Percentiles rank a stretch among this genome's conserved stretches.
phyloP scores from a whole-genome alignment of 2,888 invertebrate genomes.

The Andrena marginata region DNA sequence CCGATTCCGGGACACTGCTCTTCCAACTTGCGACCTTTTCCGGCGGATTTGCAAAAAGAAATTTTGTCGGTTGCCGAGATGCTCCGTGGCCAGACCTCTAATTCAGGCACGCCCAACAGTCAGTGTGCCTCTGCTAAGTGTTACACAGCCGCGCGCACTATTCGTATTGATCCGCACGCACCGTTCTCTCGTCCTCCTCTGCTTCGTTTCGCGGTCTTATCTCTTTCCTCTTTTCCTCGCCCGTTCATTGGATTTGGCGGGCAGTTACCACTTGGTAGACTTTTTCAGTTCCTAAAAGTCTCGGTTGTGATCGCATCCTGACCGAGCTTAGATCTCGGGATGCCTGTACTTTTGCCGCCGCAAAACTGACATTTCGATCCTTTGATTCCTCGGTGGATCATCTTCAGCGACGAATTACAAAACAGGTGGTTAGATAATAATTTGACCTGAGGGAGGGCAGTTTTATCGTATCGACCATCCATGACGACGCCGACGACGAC shows the following conservation, averaged over 20 bases:
- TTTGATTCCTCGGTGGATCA: not conserved
- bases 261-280: no score
- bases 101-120: constrained; percentile 81
- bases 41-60: not conserved
- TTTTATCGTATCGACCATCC: not conserved
- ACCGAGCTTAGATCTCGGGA: not conserved
- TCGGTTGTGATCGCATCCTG: not conserved
- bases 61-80: constrained; percentile 52
- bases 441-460: not conserved
- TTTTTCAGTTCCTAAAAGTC: not conserved
- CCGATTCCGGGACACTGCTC: not conserved
- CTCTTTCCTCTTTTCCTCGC: constrained; percentile 24
- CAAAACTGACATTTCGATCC: no score
- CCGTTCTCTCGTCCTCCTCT: constrained; percentile 55
- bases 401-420: not conserved
- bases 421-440: no score
- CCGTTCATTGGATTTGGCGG: constrained; percentile 66
- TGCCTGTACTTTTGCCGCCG: not conserved
- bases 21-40: not conserved
- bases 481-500: constrained; percentile 18
- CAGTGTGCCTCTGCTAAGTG: constrained; percentile 67
- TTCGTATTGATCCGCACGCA: constrained; percentile 82
- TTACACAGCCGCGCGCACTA: constrained; percentile 71
- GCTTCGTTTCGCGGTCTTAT: constrained; percentile 18
- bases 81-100: constrained; percentile 66